Conservation (phyloP, 2,888 invertebrate species). For the Apeira syringaria region DNA sequence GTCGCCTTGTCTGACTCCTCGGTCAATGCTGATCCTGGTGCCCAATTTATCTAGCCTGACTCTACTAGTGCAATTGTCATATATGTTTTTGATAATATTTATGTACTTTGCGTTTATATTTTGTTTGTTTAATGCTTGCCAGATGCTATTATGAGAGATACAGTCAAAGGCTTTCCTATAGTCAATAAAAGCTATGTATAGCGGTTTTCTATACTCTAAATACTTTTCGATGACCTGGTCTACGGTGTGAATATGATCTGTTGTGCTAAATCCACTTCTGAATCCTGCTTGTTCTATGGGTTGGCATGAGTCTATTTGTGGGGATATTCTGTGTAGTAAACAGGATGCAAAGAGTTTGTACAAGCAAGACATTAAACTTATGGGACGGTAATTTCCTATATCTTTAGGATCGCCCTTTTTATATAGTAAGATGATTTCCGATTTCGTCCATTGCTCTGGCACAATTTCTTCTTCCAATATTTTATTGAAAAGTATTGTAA, state of each 20-base stretch:
- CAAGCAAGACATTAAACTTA: background rate
- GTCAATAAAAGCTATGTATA: too few species aligned
- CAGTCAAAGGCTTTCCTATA: too few species aligned
- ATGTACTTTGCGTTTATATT: background rate
- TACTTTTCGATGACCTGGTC: background rate
- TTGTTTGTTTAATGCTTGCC: background rate
- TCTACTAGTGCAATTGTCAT: background rate
- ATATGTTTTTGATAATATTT: background rate
- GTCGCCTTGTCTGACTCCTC: background rate
- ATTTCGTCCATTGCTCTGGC: slow-evolving; percentile 15
- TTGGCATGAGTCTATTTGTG: background rate
- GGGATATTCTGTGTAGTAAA: background rate
- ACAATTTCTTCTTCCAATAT: slow-evolving; percentile 12
- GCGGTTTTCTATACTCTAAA: background rate
- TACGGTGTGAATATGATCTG: background rate
- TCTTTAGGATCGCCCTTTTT: background rate
- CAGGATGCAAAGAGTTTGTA: background rate
- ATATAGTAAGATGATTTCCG: slow-evolving; percentile 1
- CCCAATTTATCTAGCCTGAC: background rate
- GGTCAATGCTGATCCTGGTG: background rate
- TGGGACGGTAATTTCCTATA: background rate
- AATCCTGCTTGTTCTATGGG: background rate
- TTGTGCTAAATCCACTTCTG: background rate
- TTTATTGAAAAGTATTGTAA: slow-evolving; percentile 2
- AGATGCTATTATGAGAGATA: too few species aligned